phyloP scores from a whole-genome alignment of 2,888 invertebrate genomes.

The Diplazon laetatorius region DNA sequence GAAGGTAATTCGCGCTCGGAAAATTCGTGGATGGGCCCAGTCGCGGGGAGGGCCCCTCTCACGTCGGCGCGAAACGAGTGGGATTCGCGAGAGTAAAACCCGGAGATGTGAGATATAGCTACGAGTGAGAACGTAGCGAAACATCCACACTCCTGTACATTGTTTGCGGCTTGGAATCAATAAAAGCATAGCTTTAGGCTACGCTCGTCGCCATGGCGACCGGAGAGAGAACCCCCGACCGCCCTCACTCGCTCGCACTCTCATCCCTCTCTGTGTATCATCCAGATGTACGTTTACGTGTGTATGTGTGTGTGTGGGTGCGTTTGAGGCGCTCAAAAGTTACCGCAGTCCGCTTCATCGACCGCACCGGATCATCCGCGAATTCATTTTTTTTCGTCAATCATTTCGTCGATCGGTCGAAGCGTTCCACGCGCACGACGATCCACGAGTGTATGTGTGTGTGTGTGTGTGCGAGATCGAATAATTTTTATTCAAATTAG shows the following conservation, averaged over 20 bases:
- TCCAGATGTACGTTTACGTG: slow-evolving; percentile 55
- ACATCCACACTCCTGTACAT: slow-evolving; percentile 82
- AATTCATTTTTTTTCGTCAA: slow-evolving; percentile 72
- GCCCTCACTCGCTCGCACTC: slow-evolving; percentile 69
- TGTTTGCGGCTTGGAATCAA: slow-evolving; percentile 83
- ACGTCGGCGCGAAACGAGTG: slow-evolving; percentile 30
- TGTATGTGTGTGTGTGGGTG: slow-evolving; percentile 56
- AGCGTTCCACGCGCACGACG: no score
- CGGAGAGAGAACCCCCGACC: slow-evolving; percentile 76
- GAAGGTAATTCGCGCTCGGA: slow-evolving; percentile 47
- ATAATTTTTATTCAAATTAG: no score
- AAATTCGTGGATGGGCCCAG: slow-evolving; percentile 44
- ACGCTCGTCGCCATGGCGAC: slow-evolving; percentile 81
- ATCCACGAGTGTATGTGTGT: no score
- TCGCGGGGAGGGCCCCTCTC: slow-evolving; percentile 35
- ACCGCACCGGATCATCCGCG: slow-evolving; percentile 71
- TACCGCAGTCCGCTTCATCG: slow-evolving; percentile 70
- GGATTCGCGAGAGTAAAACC: slow-evolving; percentile 22
- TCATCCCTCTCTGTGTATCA: slow-evolving; percentile 38
- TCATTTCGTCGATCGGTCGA: slow-evolving; percentile 28
- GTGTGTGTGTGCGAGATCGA: no score
- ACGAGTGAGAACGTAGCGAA: slow-evolving; percentile 80
- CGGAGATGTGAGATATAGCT: no score
- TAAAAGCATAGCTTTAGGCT: slow-evolving; percentile 83
- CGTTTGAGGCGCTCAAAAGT: slow-evolving; percentile 78